phyloP scores from a whole-genome alignment of 2,113 vertebrate genomes.

The Tyrannus savana region DNA sequence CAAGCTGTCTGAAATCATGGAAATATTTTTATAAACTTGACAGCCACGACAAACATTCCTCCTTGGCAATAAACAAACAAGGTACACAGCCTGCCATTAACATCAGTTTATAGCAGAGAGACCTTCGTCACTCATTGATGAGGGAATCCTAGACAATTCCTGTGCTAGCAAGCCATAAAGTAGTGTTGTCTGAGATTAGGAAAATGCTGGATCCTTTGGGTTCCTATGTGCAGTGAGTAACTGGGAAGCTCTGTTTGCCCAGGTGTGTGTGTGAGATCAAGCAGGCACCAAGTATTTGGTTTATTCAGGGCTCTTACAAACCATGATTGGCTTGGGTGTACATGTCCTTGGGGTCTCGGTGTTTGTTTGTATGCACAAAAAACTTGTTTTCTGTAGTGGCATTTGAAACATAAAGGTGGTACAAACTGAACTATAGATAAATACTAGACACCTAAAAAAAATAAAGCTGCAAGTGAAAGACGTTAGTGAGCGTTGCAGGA shows the following conservation, averaged over 20 bases:
- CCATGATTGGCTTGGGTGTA: background rate
- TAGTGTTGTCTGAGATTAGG: conserved; percentile 1
- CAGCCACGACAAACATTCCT: conserved; percentile 65
- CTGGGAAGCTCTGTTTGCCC: conserved; percentile 19
- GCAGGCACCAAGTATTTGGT: background rate
- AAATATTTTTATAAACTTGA: conserved; percentile 65
- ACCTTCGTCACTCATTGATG: conserved; percentile 21
- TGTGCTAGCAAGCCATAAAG: background rate
- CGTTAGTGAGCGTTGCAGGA: background rate
- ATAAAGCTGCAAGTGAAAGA: background rate
- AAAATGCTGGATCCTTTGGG: background rate
- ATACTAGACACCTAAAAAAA: background rate
- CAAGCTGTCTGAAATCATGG: conserved; percentile 66
- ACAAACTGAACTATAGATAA: background rate
- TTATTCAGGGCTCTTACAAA: background rate
- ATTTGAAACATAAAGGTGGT: background rate
- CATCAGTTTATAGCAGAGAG: conserved; percentile 43
- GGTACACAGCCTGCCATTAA: conserved; percentile 53
- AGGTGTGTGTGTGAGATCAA: background rate
- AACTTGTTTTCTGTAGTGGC: background rate
- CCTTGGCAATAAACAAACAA: conserved; percentile 63
- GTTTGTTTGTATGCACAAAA: background rate
- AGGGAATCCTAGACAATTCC: conserved; percentile 35
- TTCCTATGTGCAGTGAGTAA: background rate
- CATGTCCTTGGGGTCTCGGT: background rate